These are phyloP conservation scores for Molossus molossus DNA, from an alignment of 2,797 vertebrate species.

Conservation along the genomic window DNA sequence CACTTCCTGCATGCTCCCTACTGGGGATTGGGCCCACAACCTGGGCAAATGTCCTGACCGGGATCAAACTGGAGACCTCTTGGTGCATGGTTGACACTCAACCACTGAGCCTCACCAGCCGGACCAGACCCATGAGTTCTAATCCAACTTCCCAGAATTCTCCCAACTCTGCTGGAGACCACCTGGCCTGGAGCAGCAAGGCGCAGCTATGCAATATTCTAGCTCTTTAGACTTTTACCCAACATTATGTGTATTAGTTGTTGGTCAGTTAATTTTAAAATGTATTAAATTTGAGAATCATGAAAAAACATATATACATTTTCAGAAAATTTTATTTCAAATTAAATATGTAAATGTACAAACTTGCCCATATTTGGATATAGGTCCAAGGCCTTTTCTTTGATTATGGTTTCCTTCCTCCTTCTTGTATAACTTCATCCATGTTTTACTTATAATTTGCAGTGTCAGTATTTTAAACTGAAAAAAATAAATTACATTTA, in stretches of 20 bases:
- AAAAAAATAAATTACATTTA: constrained; percentile 19
- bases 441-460: constrained; percentile 17
- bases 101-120: too few relatives aligned
- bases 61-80: too few relatives aligned
- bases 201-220: too few relatives aligned
- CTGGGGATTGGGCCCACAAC: too few relatives aligned
- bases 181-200: too few relatives aligned
- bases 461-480: constrained; percentile 44
- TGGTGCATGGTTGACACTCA: too few relatives aligned
- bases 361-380: not conserved
- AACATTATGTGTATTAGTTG: not conserved
- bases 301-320: not conserved
- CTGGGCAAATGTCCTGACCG: too few relatives aligned
- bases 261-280: constrained; percentile 55
- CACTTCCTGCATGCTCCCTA: too few relatives aligned
- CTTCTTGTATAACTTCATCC: constrained; percentile 22
- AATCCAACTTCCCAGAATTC: too few relatives aligned
- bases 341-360: not conserved
- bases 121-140: too few relatives aligned
- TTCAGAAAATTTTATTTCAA: not conserved
- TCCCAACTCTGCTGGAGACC: too few relatives aligned
- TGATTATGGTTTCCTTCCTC: not conserved
- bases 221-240: not conserved
- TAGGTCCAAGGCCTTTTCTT: not conserved
- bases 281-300: not conserved